Evolutionary conservation across 2,113 vertebrate species (phyloP).

Genomic region (Brachionichthys hirsutus): DNA sequence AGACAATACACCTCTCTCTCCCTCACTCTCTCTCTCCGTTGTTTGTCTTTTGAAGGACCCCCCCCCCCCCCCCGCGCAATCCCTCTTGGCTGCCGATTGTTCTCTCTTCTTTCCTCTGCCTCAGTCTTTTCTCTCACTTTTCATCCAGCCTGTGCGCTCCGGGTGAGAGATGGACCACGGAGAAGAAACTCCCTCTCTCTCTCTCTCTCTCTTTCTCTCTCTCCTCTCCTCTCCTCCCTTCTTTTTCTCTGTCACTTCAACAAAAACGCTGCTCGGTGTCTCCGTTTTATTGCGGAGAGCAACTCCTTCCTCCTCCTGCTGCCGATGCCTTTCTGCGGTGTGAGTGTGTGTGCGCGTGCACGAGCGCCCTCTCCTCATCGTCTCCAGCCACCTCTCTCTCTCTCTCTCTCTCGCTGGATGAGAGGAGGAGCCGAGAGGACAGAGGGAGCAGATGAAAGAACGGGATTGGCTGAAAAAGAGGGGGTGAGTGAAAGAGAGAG

Average conservation of each 20-base stretch:
- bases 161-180: constrained; percentile 14
- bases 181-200: background rate
- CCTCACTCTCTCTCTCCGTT: constrained; percentile 3
- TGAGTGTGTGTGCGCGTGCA: constrained; percentile 7
- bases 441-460: constrained; percentile 7
- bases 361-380: constrained; percentile 19
- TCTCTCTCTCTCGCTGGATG: constrained; percentile 18
- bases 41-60: background rate
- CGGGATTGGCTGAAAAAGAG: constrained; percentile 44
- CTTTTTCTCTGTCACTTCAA: background rate
- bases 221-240: background rate
- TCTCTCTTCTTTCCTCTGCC: constrained; percentile 3
- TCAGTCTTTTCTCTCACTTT: constrained; percentile 43
- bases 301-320: background rate
- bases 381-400: constrained; percentile 29
- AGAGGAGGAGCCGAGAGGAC: constrained; percentile 37
- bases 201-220: background rate
- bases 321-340: background rate
- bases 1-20: constrained; percentile 25
- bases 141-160: constrained; percentile 22
- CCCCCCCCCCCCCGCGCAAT: too few relatives aligned
- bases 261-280: too few relatives aligned
- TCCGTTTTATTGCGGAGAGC: too few relatives aligned
- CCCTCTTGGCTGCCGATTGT: background rate
- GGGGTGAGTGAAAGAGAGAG: background rate